Base-by-base conservation (phyloP, 2,113 vertebrate genomes). In the Elephas maximus region DNA sequence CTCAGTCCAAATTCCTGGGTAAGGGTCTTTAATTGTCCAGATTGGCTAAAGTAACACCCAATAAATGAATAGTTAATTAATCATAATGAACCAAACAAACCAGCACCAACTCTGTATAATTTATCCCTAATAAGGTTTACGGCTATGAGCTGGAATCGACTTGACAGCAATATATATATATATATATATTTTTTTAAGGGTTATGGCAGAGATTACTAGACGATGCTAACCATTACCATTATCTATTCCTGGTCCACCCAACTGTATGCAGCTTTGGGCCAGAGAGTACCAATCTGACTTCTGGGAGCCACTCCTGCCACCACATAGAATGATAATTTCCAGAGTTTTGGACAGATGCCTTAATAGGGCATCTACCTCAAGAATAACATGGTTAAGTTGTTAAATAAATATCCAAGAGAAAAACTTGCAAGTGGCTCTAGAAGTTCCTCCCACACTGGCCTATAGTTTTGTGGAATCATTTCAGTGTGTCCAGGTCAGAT, bases 41-140 rank as follows among this genome's bases (percentile, higher is more conserved):
- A 45, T 11, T 67, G 7, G 62, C 17, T 83, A 48, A 48, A 48
- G 10, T 48, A 48, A 48, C 48, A 48, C 6, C 7, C 44, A 44
- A 18, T 12, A 97, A 48, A 86, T 94, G 23, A 96, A 97, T 67
- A 94, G 63, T 45, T 97, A 97, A 98, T 98, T 97, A 93, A 65
- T 45, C 28, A 62, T 63, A 60, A 98, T 93, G 84, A 95, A 65
- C 44, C 94, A 97, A 98, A 97, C 76, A 95, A n/a, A 86, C 44
- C 65, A 96, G 86, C 48, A 84, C 88, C 78, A 44, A 97, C 62
- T 84, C 51, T 93, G 74, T 62, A 95, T 93, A 12, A 14, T 82
- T 88, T 60, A 79, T 57, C 23, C 7, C 57, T 90, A 69, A 89
- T 57, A 48, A 17, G 94, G 76, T 63, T 94, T 30, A 37, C 37